Evolutionary conservation across 2,113 vertebrate species (phyloP).

Genomic region (Pungitius pungitius): DNA sequence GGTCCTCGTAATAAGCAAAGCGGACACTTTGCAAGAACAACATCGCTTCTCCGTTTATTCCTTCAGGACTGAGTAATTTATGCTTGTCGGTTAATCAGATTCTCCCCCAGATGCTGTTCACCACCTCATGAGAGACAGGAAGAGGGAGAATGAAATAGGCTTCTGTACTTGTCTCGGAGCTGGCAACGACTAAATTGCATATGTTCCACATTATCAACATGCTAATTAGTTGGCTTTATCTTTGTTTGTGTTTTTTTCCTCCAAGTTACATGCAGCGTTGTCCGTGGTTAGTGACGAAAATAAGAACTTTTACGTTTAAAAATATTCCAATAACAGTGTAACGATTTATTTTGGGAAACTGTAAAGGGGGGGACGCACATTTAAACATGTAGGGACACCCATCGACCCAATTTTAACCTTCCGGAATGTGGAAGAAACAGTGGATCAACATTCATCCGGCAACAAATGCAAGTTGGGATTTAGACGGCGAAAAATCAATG

Average conservation of each 20-base stretch:
- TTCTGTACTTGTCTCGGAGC: slow-evolving; percentile 19
- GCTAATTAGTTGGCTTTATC: slow-evolving; percentile 38
- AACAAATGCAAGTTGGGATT: neutral
- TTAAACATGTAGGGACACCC: neutral
- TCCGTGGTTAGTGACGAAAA: neutral
- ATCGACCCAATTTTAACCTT: neutral
- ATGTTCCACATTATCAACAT: slow-evolving; percentile 41
- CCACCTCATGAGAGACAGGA: slow-evolving; percentile 42
- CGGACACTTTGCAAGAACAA: slow-evolving; percentile 43
- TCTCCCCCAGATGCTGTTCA: slow-evolving; percentile 51
- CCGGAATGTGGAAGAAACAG: neutral
- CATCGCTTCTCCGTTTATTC: slow-evolving; percentile 38
- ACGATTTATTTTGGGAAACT: neutral
- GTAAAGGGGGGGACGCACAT: neutral
- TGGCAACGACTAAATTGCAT: slow-evolving; percentile 4
- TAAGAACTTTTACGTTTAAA: neutral
- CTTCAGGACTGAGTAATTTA: slow-evolving; percentile 53
- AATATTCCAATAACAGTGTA: neutral
- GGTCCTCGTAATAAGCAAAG: slow-evolving; percentile 31
- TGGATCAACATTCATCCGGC: neutral
- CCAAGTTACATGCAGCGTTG: neutral
- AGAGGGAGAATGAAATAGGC: slow-evolving; percentile 12
- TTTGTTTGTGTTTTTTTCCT: neutral
- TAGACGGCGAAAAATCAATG: neutral
- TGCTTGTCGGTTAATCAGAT: slow-evolving; percentile 67